Base-by-base conservation (phyloP, 64 coral and sea anemone species). In the Montipora cactus region DNA sequence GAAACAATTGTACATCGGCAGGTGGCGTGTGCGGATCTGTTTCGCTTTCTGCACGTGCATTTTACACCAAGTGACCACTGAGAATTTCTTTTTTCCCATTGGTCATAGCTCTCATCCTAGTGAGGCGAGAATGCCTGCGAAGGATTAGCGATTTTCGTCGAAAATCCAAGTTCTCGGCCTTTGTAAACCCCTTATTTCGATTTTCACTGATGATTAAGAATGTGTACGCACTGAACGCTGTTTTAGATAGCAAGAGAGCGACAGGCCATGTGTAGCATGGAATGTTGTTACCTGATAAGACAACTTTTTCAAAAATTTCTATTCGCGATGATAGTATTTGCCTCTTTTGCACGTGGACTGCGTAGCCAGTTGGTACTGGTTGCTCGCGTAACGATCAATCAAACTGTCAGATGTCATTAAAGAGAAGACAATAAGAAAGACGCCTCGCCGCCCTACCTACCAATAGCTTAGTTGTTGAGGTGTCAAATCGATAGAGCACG, bases 381-480 rank as follows among this genome's bases (percentile, higher is more conserved):
- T 95, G 71, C 89, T 98, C 93, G 94, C 88, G 90, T 94, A 93
- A 97, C 81, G 87, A 97, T 97, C 95, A 97, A 97, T 97, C 95
- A 97, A 97, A 28, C 93, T 90, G 96, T 95, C 96, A 94, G 84
- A 58, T 98, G 96, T 98, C 96, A 98, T 98, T 98, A 95, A 79
- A 75, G 75, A 92, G 81, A 88, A 93, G 82, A 98, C 96, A 98
- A 98, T 98, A 80, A 95, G 89, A 87, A 75, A 72, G 64, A 74
- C 90, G 89, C 81, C 61, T 80, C 78, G 82, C 93, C 91, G 91
- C 93, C 89, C 78, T 87, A 71, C 84, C 91, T 94, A 94, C 92
- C 93, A 98, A 98, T 98, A 98, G 93, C 91, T 98, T 89, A 98
- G 96, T 98, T 95, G 96, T 95, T 98, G 96, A 98, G 96, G 96